Percentiles rank a stretch among this genome's conserved stretches.
phyloP scores from a whole-genome alignment of 2,888 invertebrate genomes.

The Trichopoda pennipes region DNA sequence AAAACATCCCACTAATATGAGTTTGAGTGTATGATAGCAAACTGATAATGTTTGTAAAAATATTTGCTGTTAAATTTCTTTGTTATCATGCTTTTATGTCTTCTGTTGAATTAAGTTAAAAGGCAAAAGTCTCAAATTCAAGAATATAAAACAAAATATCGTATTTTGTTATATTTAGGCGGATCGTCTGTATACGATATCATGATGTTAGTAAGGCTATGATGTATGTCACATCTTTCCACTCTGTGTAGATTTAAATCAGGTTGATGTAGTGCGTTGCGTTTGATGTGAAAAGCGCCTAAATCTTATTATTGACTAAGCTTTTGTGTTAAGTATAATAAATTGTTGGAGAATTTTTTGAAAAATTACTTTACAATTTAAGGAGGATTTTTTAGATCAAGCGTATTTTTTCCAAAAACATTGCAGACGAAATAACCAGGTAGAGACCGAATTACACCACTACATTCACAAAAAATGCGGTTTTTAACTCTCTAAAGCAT shows the following conservation, averaged over 20 bases:
- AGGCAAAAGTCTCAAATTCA: neutral
- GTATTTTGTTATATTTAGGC: constrained; percentile 11
- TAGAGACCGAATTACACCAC: too few species aligned
- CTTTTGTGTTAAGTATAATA: too few species aligned
- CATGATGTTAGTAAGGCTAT: neutral
- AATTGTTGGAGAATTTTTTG: too few species aligned
- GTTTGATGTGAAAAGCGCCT: neutral
- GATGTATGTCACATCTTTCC: neutral
- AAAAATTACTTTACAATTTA: too few species aligned
- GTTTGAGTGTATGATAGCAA: constrained; percentile 17
- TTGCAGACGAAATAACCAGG: too few species aligned
- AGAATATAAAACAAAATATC: constrained; percentile 18
- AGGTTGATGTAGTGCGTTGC: neutral
- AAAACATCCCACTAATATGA: constrained; percentile 32
- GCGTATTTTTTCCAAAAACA: too few species aligned
- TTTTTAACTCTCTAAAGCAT: too few species aligned
- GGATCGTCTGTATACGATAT: constrained; percentile 29
- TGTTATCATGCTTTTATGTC: constrained; percentile 4
- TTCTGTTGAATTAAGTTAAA: constrained; percentile 22
- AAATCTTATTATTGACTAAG: too few species aligned
- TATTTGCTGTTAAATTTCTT: constrained; percentile 38
- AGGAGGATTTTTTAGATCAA: too few species aligned
- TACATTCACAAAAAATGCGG: too few species aligned
- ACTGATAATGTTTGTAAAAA: neutral
- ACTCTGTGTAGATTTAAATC: neutral